Base-by-base conservation (phyloP, 1,140 invertebrate genomes). In the Zaprionus tsacasi region DNA sequence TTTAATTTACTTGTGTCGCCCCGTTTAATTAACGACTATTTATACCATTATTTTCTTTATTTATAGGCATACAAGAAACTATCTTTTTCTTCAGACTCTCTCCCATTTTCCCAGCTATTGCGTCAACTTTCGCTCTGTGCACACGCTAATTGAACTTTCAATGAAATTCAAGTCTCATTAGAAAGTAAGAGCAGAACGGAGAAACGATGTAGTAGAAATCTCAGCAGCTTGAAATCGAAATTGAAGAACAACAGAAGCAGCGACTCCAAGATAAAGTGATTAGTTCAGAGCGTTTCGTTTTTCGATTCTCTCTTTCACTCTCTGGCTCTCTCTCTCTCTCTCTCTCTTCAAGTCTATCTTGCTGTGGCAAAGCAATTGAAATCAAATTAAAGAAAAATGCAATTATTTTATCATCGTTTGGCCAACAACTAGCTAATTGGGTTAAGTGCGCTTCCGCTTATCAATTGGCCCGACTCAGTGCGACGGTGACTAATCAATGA, bases 91-190 rank as follows among this genome's bases (percentile, higher is more conserved):
- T 35, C 30, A 21, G 63, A 56, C 45, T 66, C 67, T 48, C 66
- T 75, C 52, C 61, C 45, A 30, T 45, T 60, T 71, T 65, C 56
- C 60, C 68, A 58, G 11, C 45, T 78, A 52, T 65, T 74, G 70
- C 76, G 33, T 69, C 65, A 89, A 78, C 83, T 88, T 88, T 88
- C 83, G 85, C 83, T 81, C 59, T 64, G 81, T 83, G 79, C 64
- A 78, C 83, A 67, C 66, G 48, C 78, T 88, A 88, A 88, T 88
- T 89, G 85, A 83, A 89, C 83, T 88, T 88, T 89, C 83, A 83
- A 83, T 88, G 81, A 85, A 89, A 81, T 81, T 78, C 85, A 70
- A 85, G 78, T 78, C 83, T 55, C 66, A 88, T 88, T 88, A 89
- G 83, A 88, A 88, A 88, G 85, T 79, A 89, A 88, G 70, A 81